Percentiles rank a stretch among this genome's conserved stretches.
Evolutionary conservation across 2,888 invertebrate species (phyloP).

Genomic region (Aleiodes leptofemur): DNA sequence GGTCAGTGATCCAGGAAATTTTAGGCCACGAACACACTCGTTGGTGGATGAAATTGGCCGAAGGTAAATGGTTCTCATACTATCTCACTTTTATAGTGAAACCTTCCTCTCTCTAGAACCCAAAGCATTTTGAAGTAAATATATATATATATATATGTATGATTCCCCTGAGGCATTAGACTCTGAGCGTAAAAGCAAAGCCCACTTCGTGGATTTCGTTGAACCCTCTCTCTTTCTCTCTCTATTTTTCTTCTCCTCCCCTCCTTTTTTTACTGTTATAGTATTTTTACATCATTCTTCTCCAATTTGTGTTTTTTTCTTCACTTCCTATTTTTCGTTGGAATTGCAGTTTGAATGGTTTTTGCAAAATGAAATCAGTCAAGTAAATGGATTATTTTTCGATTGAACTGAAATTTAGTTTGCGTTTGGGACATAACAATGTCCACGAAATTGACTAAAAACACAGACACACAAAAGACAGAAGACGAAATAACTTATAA

Average conservation of each 20-base stretch:
- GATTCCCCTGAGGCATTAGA: slow-evolving; percentile 32
- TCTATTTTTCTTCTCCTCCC: neutral
- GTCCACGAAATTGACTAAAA: slow-evolving; percentile 10
- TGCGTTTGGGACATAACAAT: neutral
- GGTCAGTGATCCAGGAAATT: slow-evolving; percentile 27
- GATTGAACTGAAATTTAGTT: slow-evolving; percentile 24
- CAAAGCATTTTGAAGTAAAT: slow-evolving; percentile 37
- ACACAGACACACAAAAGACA: slow-evolving; percentile 44
- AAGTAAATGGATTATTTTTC: slow-evolving; percentile 31
- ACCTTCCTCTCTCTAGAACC: slow-evolving; percentile 9
- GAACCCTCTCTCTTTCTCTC: neutral
- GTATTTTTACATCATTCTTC: neutral
- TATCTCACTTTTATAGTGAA: slow-evolving; percentile 21
- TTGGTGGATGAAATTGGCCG: slow-evolving; percentile 43
- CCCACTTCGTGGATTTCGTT: neutral
- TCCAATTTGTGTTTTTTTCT: neutral
- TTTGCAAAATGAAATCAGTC: slow-evolving; percentile 22
- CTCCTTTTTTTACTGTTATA: slow-evolving; percentile 8
- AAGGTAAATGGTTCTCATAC: slow-evolving; percentile 38
- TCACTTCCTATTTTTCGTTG: slow-evolving; percentile 2
- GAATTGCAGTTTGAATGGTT: slow-evolving; percentile 15
- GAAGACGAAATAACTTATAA: too few species aligned
- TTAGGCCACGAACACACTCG: slow-evolving; percentile 32
- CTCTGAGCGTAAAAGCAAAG: slow-evolving; percentile 19
- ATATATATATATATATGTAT: slow-evolving; percentile 23